Evolutionary conservation across 2,113 vertebrate genomes (phyloP).

Genomic region (Tetrax tetrax): DNA sequence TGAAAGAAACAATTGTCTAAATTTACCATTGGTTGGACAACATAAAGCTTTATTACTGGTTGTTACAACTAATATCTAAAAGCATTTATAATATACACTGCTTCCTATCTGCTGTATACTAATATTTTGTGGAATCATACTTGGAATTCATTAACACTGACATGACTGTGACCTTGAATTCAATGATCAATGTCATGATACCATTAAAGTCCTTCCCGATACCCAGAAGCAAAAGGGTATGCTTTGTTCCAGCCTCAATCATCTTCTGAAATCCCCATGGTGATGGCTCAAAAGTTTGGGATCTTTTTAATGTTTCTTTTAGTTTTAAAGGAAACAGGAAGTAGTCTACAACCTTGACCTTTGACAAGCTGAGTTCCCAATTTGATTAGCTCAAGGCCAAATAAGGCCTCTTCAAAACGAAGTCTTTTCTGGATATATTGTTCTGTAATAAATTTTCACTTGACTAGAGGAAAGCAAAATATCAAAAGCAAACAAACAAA

Average conservation of each 20-base stretch:
- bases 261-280: conserved; percentile 21
- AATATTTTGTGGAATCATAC: neutral
- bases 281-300: conserved; percentile 33
- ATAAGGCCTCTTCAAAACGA: neutral
- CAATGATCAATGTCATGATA: neutral
- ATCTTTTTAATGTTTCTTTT: conserved; percentile 47
- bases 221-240: conserved; percentile 54
- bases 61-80: neutral
- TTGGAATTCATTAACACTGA: conserved; percentile 17
- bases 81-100: neutral
- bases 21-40: neutral
- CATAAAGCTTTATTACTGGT: neutral
- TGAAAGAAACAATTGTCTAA: neutral
- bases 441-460: conserved; percentile 41
- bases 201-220: conserved; percentile 42
- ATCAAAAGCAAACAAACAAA: conserved; percentile 43
- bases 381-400: conserved; percentile 24
- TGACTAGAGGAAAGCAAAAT: conserved; percentile 38
- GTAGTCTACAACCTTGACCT: conserved; percentile 21
- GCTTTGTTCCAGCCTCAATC: conserved; percentile 41
- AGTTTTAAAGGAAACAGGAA: conserved; percentile 57
- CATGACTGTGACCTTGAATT: conserved; percentile 40
- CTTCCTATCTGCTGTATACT: neutral
- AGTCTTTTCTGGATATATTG: conserved; percentile 8
- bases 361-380: neutral